phyloP scores from a whole-genome alignment of 2,797 vertebrate species.

The Pantherophis vulpinus region DNA sequence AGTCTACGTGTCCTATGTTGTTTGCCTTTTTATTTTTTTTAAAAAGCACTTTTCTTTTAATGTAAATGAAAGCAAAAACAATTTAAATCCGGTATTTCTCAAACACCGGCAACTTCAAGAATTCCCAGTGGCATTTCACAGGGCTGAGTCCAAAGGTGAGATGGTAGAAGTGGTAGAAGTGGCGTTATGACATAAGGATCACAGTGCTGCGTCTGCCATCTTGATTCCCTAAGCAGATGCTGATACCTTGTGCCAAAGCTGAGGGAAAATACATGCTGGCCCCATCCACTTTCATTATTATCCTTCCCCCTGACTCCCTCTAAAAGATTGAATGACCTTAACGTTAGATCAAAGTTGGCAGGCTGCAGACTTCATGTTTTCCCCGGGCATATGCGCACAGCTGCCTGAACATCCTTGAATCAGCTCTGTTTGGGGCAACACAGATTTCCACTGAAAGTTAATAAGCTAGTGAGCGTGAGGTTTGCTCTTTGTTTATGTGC shows the following conservation, averaged over 20 bases:
- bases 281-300: not conserved
- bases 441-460: not conserved
- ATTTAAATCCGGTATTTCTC: not conserved
- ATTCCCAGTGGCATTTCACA: not conserved
- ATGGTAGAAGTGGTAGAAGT: not conserved
- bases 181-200: not conserved
- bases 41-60: not conserved
- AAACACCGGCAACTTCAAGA: not conserved
- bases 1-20: not conserved
- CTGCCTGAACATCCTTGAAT: not conserved
- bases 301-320: not conserved
- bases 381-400: not conserved
- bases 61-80: not conserved
- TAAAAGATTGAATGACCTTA: not conserved
- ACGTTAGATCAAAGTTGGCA: not conserved
- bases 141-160: not conserved
- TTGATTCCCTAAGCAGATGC: not conserved
- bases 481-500: not conserved
- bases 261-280: not conserved
- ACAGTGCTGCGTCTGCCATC: not conserved
- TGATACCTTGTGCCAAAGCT: not conserved
- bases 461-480: not conserved
- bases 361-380: not conserved
- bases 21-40: not conserved
- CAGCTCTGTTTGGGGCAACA: not conserved